phyloP scores from a whole-genome alignment of 2,888 invertebrate species.

The Thelaira solivaga region DNA sequence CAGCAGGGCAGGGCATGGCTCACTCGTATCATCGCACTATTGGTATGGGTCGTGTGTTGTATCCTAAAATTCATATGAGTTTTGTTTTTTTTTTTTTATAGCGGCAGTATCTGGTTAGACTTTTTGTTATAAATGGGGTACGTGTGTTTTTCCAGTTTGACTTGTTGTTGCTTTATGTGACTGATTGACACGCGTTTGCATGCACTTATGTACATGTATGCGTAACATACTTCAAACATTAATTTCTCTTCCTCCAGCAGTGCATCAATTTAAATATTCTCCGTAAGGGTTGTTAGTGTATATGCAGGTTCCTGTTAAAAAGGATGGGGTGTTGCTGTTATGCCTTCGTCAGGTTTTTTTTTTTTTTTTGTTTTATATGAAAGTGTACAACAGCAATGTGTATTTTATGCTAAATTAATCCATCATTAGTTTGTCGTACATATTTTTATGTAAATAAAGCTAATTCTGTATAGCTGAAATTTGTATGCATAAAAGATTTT shows the following conservation, averaged over 20 bases:
- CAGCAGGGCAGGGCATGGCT: constrained; percentile 21
- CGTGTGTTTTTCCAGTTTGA: constrained; percentile 68
- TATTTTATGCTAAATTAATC: constrained; percentile 39
- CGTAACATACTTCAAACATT: constrained; percentile 25
- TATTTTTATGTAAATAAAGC: constrained; percentile 51
- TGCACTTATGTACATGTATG: constrained; percentile 62
- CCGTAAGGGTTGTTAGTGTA: constrained; percentile 47
- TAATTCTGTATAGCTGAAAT: constrained; percentile 45
- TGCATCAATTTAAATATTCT: constrained; percentile 28
- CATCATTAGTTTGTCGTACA: constrained; percentile 54
- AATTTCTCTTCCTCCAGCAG: neutral
- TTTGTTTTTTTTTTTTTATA: constrained; percentile 44
- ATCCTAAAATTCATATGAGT: constrained; percentile 14
- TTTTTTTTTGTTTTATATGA: neutral
- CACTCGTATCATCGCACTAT: constrained; percentile 22
- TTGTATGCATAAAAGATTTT: constrained; percentile 42
- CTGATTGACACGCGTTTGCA: constrained; percentile 68
- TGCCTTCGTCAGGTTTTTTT: neutral
- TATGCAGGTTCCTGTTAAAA: constrained; percentile 12
- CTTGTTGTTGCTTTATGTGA: constrained; percentile 68
- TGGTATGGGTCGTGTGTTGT: constrained; percentile 4
- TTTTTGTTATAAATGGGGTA: constrained; percentile 48
- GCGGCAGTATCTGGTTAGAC: constrained; percentile 49
- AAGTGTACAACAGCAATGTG: neutral
- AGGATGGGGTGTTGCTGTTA: constrained; percentile 16